Base-by-base conservation (phyloP, 2,797 vertebrate species). In the Columba guinea region DNA sequence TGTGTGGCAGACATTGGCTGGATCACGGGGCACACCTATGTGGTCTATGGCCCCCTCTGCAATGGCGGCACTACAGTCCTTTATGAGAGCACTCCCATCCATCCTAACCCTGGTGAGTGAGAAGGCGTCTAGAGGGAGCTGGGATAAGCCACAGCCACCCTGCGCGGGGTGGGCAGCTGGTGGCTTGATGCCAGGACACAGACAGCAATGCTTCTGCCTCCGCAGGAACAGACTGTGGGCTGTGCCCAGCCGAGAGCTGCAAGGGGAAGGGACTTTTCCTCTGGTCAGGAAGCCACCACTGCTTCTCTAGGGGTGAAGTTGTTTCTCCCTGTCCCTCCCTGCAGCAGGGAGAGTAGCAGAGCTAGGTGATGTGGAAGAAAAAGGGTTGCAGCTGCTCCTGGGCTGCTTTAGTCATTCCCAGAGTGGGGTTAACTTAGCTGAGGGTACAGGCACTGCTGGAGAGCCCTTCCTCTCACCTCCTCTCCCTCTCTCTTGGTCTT, bases 1-100 rank as follows among this genome's bases (percentile, higher is more conserved):
- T 95, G 97, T 1, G 46, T 97, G 67, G 97, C 97, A 74, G 97
- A 98, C 77, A 97, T 98, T 0, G 96, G 97, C 48, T 98, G 98
- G 97, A 97, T 98, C 84, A 98, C 97, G 0, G 97, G 97, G 59
- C 97, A 98, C 76, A 97, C 97, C 51, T 97, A 98, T 3, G 94
- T 94, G 32, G 96, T 97, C 44, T 98, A 97, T 0, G 97, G 96
- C 5, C 97, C 98, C 10, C 96, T 98, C 81, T 98, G 97, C 87
- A 98, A 98, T 22, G 97, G 97, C 10, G 97, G 95, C 32, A 98
- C 97, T 48, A 98, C 97, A 24, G 96, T 98, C 32, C 95, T 98
- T 64, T 98, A 97, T 94, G 98, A 98, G 94, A 97, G 97, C 60
- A 97, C 97, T 52, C 97, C 98, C 5, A 21, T 96, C 7, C 94